Conservation (phyloP, 30 jellyfish, hydroid and myxozoan genomes). For the Pseudorhiza aurosa region DNA sequence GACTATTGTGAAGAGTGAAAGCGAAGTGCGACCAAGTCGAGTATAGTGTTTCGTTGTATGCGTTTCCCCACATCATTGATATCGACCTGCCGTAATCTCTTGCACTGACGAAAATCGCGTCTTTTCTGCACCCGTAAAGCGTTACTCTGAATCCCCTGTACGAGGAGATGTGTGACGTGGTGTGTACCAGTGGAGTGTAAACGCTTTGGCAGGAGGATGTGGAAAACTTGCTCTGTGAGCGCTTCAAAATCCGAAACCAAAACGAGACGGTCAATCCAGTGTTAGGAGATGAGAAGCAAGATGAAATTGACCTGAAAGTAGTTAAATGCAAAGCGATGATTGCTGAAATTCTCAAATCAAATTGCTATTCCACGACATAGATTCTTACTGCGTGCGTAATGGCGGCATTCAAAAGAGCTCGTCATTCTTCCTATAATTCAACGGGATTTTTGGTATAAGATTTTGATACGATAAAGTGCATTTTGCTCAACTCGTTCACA, state of each 20-base stretch:
- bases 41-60: background rate
- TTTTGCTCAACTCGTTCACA: no score
- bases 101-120: background rate
- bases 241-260: conserved; percentile 3
- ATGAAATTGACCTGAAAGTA: background rate
- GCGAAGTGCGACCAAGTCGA: background rate
- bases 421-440: no score
- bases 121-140: background rate
- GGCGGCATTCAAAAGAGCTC: no score
- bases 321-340: no score
- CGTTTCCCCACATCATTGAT: background rate
- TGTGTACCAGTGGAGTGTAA: background rate
- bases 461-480: no score
- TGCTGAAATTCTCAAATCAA: no score
- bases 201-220: background rate
- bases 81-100: background rate
- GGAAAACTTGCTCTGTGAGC: background rate
- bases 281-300: background rate
- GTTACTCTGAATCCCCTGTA: background rate
- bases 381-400: no score
- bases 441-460: no score
- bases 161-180: background rate
- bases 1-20: background rate
- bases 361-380: no score
- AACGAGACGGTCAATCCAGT: conserved; percentile 12